Evolutionary conservation across 2,888 invertebrate species (phyloP), one percentile per base, ranked within the genome.

Genomic region (Cetonia aurata): DNA sequence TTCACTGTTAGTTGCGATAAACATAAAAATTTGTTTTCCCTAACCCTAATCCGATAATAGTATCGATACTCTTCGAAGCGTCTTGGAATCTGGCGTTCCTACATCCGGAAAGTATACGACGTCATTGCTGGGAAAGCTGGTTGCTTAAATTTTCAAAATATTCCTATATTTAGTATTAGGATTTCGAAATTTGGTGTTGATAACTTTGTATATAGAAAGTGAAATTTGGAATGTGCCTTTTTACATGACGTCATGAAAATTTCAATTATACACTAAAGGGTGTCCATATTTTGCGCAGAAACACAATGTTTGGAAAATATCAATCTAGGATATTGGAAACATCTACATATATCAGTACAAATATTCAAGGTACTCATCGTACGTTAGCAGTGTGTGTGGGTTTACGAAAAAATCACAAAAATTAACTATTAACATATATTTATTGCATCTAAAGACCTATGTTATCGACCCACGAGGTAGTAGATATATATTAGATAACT

Each of bases 401-500:
- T 12, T 50, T 50, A 15, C 12, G 50, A 50, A 15, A 17, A 17
- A 13, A n/a, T 25, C 3, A 25, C 4, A 25, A 13, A 44, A 46
- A 46, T 25, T 48, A 48, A 46, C 31, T 46, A 48, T 12, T 25
- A 12, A 25, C 25, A 9, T 19, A 1, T 52, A 52, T 19, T 52
- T 52, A 52, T 52, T 10, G 25, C 25, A 25, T 60, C 15, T 10
- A 33, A 60, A 46, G 60, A 46, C 13, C 33, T 48, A 60, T 13
- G 8, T 46, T 25, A 25, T 60, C 60, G 46, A 13, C 60, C 46
- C 60, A 60, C 46, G 46, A 46, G 15, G 46, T 60, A 46, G 60
- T 46, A 60, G 46, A 48, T 60, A 17, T 4, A 31, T 44, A 60
- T 48, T 25, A 60, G 46, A 60, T 60, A 60, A 46, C 46, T 25